A percentile compares a stretch with the other conserved stretches of the same genome.
These are phyloP conservation scores for Nycticebus coucang DNA, from an alignment of 2,113 vertebrate species.

Conservation along the genomic window DNA sequence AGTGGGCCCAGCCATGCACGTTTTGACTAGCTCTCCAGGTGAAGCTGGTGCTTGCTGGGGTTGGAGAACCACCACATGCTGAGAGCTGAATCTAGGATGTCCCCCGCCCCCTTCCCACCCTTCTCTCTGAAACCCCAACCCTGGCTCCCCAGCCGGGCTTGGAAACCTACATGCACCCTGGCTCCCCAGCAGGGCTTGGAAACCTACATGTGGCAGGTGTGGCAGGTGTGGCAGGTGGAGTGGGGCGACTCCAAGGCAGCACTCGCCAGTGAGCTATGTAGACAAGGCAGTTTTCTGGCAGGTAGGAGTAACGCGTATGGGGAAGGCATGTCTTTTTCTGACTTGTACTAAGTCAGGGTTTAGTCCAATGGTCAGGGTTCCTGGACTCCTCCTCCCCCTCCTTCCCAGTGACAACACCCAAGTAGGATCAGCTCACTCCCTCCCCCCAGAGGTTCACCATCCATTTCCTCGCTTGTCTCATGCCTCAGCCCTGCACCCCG, in stretches of 20 bases:
- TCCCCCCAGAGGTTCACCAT: too few relatives aligned
- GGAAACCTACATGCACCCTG: not conserved
- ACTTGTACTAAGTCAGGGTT: not conserved
- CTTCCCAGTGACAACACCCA: not conserved
- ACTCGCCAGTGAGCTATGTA: not conserved
- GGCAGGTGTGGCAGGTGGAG: too few relatives aligned
- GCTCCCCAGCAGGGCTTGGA: too few relatives aligned
- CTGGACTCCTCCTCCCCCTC: not conserved
- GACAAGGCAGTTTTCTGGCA: not conserved
- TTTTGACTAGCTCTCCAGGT: not conserved
- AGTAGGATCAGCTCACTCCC: not conserved
- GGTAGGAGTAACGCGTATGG: not conserved
- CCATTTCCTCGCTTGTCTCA: not conserved
- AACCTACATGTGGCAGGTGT: too few relatives aligned
- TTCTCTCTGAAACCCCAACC: not conserved
- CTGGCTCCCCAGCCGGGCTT: not conserved
- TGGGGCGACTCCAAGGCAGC: not conserved
- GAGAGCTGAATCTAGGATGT: accelerated
- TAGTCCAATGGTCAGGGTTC: not conserved
- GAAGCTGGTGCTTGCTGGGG: accelerated
- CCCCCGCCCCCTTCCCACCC: too few relatives aligned
- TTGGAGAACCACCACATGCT: accelerated
- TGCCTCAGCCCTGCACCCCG: not conserved
- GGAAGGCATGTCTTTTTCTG: not conserved
- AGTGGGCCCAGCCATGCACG: not conserved